Base-by-base conservation (phyloP, 2,888 invertebrate genomes). In the Polymixis lichenea region DNA sequence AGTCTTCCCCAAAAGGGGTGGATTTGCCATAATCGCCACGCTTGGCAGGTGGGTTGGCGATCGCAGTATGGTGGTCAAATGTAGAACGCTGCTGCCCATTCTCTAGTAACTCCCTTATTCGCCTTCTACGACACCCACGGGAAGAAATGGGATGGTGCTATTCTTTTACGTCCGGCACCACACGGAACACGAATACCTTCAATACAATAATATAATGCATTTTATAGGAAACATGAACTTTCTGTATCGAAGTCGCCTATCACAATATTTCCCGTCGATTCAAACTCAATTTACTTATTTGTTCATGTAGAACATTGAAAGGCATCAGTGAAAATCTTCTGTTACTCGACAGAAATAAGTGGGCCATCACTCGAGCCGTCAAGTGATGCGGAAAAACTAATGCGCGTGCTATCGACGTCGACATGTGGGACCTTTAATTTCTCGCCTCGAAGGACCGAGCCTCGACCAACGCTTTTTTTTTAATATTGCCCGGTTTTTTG, bases 351-450 rank as follows among this genome's bases (percentile, higher is more conserved):
- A 82, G 72, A 84, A 86, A 77, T 77, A 84, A 87, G 86, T 78
- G 80, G 76, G 75, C 76, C 76, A 79, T 85, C 82, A 79, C 66
- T 80, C 83, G 80, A 71, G 83, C 65, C 75, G 76, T 60, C 78
- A 58, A 76, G 65, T 83, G 89, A 89, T 83, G 91, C 90, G 92
- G 90, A 87, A 91, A 92, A 92, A 89, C 90, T 90, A 89, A 89
- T 88, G 86, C 80, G 90, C 84, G 89, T 83, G 90, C 83, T 86
- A 89, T 89, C 85, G 87, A 86, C 86, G 85, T 80, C 86, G 87
- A 89, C 91, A 89, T 88, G 89, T 87, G 88, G 86, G 86, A 87
- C 91, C 93, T 92, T 91, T 92, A 92, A 93, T 94, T 93, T 94
- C 90, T 92, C 94, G 94, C 92, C 90, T 93, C 91, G 91, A 78